Base-by-base conservation (phyloP, 1,140 invertebrate species). In the Gryon sp. region DNA sequence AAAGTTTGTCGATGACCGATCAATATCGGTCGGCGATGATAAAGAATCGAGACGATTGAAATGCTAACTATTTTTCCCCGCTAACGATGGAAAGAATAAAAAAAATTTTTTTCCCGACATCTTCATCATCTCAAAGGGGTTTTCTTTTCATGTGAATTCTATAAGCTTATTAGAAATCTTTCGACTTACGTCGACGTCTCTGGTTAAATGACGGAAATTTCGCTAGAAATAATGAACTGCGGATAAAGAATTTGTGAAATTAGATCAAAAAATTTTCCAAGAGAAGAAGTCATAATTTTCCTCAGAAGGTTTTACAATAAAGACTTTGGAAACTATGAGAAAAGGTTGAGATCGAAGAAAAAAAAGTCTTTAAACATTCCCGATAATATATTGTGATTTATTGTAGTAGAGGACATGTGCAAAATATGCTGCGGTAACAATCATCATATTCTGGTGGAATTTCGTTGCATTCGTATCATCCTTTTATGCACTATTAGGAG, bases 1-100 rank as follows among this genome's bases (percentile, higher is more conserved):
- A 32, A 62, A 62, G 28, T 62, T 62, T 26, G 57, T 48, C 40
- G 41, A 62, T 48, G 28, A 12, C 43, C 30, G 57, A 6, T 28
- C 55, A 46, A 59, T 59, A 59, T 62, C 24, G 4, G 3, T 4
- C n/a, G n/a, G 16, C 40, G 41, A 36, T 38, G 57, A 62, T 48
- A 48, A 62, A 48, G 32, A 22, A 46, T 26, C 40, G 18, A 11
- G n/a, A 1, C 28, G 30, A 60, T 60, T 60, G 55, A 60, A 60
- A 60, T 45, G 24, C 41, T 41, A 28, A n/a, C n/a, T n/a, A n/a
- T n/a, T n/a, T n/a, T n/a, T n/a, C n/a, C n/a, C n/a, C n/a, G n/a
- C 24, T 43, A 59, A 59, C 20, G 22, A 20, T 7, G n/a, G 36
- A 59, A n/a, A n/a, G 2, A 8, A 9, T 20, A 48, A 62, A 48